Base-by-base conservation (phyloP, 2,888 invertebrate species). In the Cantharis flavilabris region DNA sequence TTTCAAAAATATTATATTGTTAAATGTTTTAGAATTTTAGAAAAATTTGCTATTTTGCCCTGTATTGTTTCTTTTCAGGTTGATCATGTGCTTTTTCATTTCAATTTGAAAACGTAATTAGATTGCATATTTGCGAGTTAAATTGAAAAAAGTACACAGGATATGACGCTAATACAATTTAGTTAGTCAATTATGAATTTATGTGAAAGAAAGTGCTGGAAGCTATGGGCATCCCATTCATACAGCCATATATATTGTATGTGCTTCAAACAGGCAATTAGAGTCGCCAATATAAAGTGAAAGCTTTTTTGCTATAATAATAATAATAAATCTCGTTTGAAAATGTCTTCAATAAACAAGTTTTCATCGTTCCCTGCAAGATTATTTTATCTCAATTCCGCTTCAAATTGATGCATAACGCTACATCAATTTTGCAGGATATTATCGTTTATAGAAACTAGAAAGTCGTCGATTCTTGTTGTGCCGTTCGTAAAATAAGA, bases 401-500 rank as follows among this genome's bases (percentile, higher is more conserved):
- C 26, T 67, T 67, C 26, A 23, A 73, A 63, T 70, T 63, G 71
- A 64, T 64, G 33, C 33, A 73, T 63, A 64, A 69, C 70, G 49
- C 20, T 63, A 16, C 26, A 73, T 73, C 63, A 49, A 62, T 73
- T 67, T 26, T 69, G 49, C n/a, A 69, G 23, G 69, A 73, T 69
- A 62, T 62, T 62, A 62, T 69, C 30, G 69, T 49, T 72, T 69
- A 62, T 33, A 64, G 64, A 67, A 67, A 67, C 65, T 64, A 73
- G 73, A 73, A 73, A 73, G 73, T 73, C 67, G 71, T 20, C 33
- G 63, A 74, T 71, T 65, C 64, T 30, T 23, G 26, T 71, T 64
- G 13, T 73, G 71, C 49, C 73, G 71, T 78, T 79, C 78, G 75
- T 70, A 75, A 76, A 80, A 80, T 73, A 79, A 77, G 76, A 78